Evolutionary conservation across 1,140 invertebrate genomes (phyloP).

Genomic region (Ptiloglossa arizonensis): DNA sequence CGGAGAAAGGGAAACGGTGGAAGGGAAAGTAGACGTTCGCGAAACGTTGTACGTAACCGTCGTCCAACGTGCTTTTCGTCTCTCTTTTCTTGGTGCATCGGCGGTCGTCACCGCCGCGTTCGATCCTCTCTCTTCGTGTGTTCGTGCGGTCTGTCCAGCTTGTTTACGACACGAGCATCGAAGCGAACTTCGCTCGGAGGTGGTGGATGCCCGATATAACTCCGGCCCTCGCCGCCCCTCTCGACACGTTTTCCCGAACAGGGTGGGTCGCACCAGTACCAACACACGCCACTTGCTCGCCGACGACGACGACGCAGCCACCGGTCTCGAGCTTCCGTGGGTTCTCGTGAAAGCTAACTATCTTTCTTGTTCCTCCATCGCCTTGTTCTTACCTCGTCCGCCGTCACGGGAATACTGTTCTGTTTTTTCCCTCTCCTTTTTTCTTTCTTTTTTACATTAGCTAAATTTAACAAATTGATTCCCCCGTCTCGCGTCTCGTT

Average conservation of each 20-base stretch:
- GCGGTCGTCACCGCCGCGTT: slow-evolving; percentile 5
- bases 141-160: slow-evolving; percentile 71
- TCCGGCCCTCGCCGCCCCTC: slow-evolving; percentile 48
- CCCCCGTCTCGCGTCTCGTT: neutral
- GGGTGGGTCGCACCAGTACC: slow-evolving; percentile 31
- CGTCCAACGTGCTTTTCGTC: neutral
- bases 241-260: slow-evolving; percentile 49
- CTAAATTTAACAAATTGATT: slow-evolving; percentile 5
- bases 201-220: slow-evolving; percentile 70
- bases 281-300: slow-evolving; percentile 14
- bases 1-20: slow-evolving; percentile 4
- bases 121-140: slow-evolving; percentile 57
- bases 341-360: slow-evolving; percentile 65
- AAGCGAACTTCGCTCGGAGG: slow-evolving; percentile 68
- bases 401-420: neutral
- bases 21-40: slow-evolving; percentile 36
- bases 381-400: neutral
- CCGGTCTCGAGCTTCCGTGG: slow-evolving; percentile 48
- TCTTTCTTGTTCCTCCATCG: slow-evolving; percentile 20
- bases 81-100: slow-evolving; percentile 1
- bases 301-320: slow-evolving; percentile 37
- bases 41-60: slow-evolving; percentile 30
- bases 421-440: neutral
- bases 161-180: slow-evolving; percentile 76
- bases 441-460: neutral